Percentiles rank a stretch among this genome's conserved stretches.
phyloP scores from a whole-genome alignment of 2,888 invertebrate species.

The Diaprepes abbreviatus region DNA sequence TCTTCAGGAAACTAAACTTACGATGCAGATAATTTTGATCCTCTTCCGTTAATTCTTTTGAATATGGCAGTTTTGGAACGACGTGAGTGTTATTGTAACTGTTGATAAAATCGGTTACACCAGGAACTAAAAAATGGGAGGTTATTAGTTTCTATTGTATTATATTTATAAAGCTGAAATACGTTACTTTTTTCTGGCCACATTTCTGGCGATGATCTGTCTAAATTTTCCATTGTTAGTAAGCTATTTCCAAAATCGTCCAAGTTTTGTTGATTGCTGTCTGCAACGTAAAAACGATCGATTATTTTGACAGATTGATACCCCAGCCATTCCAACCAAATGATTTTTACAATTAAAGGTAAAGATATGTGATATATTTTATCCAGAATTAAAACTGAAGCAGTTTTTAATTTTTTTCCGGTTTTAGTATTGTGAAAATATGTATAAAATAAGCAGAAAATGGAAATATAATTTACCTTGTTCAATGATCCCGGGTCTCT shows the following conservation, averaged over 20 bases:
- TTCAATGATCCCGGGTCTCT: slow-evolving; percentile 75
- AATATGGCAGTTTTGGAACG: slow-evolving; percentile 77
- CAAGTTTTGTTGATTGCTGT: slow-evolving; percentile 57
- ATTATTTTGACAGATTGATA: slow-evolving; percentile 52
- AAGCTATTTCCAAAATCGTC: slow-evolving; percentile 78
- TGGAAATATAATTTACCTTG: slow-evolving; percentile 69
- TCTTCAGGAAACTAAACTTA: slow-evolving; percentile 69
- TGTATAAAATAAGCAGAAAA: slow-evolving; percentile 3
- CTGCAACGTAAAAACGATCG: slow-evolving; percentile 50
- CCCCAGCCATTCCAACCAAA: slow-evolving; percentile 18
- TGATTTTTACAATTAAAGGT: neutral
- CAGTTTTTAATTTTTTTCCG: neutral
- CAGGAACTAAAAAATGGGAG: slow-evolving; percentile 79
- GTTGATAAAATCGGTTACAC: slow-evolving; percentile 87
- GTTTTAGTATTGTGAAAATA: neutral
- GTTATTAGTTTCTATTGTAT: neutral
- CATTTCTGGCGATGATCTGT: slow-evolving; percentile 94
- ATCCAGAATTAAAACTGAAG: neutral
- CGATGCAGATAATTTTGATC: slow-evolving; percentile 84
- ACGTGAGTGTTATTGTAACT: slow-evolving; percentile 64
- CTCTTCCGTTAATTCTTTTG: slow-evolving; percentile 77
- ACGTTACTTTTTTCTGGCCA: slow-evolving; percentile 95
- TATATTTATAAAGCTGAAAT: neutral
- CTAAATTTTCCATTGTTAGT: slow-evolving; percentile 90
- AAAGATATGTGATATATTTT: slow-evolving; percentile 7